phyloP scores from a whole-genome alignment of 2,888 invertebrate genomes.

The Salticus scenicus region DNA sequence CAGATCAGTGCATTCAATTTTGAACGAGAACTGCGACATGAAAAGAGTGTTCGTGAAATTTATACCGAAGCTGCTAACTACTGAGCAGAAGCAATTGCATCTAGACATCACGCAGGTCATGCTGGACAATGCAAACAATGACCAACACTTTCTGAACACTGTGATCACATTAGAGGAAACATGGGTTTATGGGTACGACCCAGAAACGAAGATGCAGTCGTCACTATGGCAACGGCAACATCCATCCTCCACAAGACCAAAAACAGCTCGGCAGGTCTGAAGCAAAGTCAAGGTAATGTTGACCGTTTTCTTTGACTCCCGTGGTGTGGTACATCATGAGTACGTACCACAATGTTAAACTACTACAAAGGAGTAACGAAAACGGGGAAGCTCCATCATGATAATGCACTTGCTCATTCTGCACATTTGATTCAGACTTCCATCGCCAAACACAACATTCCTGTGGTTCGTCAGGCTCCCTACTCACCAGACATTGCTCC shows the following conservation, averaged over 20 bases:
- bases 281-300: constrained; percentile 3
- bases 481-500: constrained; percentile 47
- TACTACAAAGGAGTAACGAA: constrained; percentile 39
- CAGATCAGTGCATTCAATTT: not conserved
- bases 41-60: constrained; percentile 3
- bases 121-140: not conserved
- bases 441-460: not conserved
- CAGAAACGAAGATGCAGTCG: not conserved
- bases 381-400: constrained; percentile 59
- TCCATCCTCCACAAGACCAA: not conserved
- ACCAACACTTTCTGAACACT: constrained; percentile 3
- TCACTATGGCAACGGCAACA: not conserved
- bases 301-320: not conserved
- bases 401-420: constrained; percentile 25
- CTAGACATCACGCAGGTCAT: constrained; percentile 16
- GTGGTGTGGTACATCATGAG: not conserved
- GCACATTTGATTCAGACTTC: not conserved
- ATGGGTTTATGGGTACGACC: not conserved
- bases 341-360: constrained; percentile 28
- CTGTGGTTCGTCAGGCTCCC: not conserved
- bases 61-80: constrained; percentile 11
- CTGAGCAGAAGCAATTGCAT: constrained; percentile 27
- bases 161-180: not conserved
- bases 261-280: not conserved
- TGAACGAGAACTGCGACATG: constrained; percentile 1